Percentiles rank a stretch among this genome's conserved stretches.
Evolutionary conservation across 2,888 invertebrate genomes (phyloP).

Genomic region (Panopea generosa): DNA sequence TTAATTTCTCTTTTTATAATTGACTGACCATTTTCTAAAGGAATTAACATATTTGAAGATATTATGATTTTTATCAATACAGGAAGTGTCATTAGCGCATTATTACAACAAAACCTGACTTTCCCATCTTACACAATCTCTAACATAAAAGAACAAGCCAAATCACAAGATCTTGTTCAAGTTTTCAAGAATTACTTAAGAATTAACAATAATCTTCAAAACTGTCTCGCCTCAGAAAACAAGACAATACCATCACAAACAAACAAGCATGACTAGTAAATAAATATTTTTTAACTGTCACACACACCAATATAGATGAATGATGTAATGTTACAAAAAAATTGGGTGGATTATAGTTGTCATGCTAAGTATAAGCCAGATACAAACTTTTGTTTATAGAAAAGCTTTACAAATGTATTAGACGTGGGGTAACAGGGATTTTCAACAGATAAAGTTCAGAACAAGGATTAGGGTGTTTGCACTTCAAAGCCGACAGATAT

Average conservation of each 20-base stretch:
- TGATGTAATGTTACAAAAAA: no score
- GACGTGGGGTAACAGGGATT: constrained; percentile 21
- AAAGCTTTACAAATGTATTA: constrained; percentile 40
- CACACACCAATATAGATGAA: no score
- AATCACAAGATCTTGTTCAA: no score
- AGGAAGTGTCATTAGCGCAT: constrained; percentile 3
- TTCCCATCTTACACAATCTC: constrained; percentile 2
- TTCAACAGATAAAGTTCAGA: constrained; percentile 36
- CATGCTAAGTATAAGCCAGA: constrained; percentile 14
- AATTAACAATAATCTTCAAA: no score
- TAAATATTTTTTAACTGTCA: no score
- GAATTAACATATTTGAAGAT: no score
- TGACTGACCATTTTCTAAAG: no score
- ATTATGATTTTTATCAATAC: neutral
- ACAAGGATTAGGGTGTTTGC: constrained; percentile 43
- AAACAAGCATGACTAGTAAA: no score
- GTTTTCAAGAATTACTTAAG: no score
- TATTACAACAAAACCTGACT: neutral
- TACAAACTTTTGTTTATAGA: constrained; percentile 41
- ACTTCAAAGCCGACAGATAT: constrained; percentile 8
- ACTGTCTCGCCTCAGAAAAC: no score
- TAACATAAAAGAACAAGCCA: neutral
- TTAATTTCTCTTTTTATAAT: no score
- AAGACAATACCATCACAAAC: no score
- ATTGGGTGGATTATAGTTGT: neutral